A percentile compares a stretch with the other conserved stretches of the same genome.
Conservation (phyloP, 2,113 vertebrate genomes). For the Nesogale talazaci region DNA sequence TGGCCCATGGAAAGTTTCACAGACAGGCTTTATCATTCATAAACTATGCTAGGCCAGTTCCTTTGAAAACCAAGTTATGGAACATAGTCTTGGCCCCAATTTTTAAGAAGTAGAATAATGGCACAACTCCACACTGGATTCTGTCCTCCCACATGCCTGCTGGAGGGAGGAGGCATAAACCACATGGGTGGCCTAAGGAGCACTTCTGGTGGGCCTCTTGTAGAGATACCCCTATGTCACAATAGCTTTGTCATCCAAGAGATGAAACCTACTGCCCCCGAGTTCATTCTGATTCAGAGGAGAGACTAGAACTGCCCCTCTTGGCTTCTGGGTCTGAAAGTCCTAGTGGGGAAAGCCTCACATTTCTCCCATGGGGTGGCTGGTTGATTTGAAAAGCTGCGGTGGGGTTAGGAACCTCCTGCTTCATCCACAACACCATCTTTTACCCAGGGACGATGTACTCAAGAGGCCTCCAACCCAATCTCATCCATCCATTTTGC, state of each 20-base stretch:
- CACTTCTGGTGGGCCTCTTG: neutral
- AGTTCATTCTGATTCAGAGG: too few species aligned
- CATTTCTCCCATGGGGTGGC: too few species aligned
- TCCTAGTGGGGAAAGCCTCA: too few species aligned
- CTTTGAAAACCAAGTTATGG: conserved; percentile 4
- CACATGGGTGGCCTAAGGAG: neutral
- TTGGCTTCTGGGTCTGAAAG: too few species aligned
- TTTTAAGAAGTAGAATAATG: neutral
- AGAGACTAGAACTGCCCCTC: too few species aligned
- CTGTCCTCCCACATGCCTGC: neutral
- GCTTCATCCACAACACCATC: neutral
- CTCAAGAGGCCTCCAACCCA: neutral
- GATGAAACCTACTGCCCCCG: too few species aligned
- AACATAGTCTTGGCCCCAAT: neutral
- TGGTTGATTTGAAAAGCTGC: too few species aligned
- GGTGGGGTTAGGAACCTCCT: too few species aligned
- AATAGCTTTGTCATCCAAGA: neutral
- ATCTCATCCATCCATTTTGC: too few species aligned
- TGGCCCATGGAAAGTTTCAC: neutral
- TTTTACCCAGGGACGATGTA: fast-evolving
- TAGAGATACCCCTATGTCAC: neutral
- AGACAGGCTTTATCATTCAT: neutral
- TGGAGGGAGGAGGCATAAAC: neutral
- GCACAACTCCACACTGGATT: neutral
- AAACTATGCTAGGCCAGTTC: neutral